Evolutionary conservation across 2,888 invertebrate genomes (phyloP).

Genomic region (Lacanobia oleracea): DNA sequence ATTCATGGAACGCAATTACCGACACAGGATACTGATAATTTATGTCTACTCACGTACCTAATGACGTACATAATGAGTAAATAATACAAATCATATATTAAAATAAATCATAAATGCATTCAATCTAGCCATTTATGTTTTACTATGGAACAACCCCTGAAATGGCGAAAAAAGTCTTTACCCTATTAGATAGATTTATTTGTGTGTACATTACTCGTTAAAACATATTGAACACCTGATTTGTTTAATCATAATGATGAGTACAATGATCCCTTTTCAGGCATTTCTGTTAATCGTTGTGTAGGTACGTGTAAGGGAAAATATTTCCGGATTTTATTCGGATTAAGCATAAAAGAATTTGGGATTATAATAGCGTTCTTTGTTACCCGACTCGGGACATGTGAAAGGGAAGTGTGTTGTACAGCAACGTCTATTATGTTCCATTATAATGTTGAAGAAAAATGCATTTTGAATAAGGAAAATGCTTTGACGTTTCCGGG

Average conservation of each 20-base stretch:
- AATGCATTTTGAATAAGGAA: conserved; percentile 11
- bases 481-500: background rate
- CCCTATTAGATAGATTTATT: no score
- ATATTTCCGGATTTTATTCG: conserved; percentile 6
- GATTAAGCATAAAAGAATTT: conserved; percentile 20
- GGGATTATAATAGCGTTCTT: conserved; percentile 29
- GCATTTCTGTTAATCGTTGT: no score
- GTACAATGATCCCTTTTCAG: no score
- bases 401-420: conserved; percentile 12
- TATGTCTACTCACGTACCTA: no score
- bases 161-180: no score
- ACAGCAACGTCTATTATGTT: conserved; percentile 9
- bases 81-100: background rate
- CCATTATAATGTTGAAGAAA: conserved; percentile 2
- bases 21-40: conserved; percentile 1
- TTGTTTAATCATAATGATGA: no score
- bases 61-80: no score
- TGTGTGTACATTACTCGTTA: no score
- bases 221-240: no score
- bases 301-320: background rate
- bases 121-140: no score
- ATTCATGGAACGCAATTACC: background rate
- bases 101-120: background rate
- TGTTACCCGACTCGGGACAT: background rate
- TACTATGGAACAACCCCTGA: no score